Conservation (phyloP, 2,888 invertebrate species). For the Imbricaverruca yamaguchii region DNA sequence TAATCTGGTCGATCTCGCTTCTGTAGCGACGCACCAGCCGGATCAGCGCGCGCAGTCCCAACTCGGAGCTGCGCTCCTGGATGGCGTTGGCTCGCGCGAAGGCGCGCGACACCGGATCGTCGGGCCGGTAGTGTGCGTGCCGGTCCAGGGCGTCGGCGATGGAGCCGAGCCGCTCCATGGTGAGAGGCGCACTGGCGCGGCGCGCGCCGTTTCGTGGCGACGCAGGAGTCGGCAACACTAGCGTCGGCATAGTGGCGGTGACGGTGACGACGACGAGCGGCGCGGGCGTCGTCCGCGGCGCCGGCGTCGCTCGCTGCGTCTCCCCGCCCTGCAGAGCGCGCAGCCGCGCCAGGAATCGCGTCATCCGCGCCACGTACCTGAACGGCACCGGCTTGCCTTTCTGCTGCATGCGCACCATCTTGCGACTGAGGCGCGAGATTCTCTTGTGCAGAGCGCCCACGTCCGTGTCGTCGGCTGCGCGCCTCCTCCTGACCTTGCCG, state of each 20-base stretch:
- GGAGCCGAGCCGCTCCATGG: constrained; percentile 78
- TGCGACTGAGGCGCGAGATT: background rate
- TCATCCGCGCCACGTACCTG: background rate
- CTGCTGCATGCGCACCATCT: background rate
- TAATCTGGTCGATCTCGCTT: background rate
- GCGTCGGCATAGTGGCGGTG: no score
- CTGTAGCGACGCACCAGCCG: background rate
- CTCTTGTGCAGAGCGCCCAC: background rate
- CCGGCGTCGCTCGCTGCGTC: background rate
- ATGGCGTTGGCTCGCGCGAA: background rate
- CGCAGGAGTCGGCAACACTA: background rate
- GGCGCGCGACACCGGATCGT: background rate
- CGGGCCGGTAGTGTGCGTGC: constrained; percentile 40
- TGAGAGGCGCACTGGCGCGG: constrained; percentile 55
- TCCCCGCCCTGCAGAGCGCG: no score
- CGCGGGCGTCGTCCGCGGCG: background rate
- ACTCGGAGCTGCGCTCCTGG: background rate
- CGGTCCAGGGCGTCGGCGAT: constrained; percentile 73
- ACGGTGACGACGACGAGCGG: background rate
- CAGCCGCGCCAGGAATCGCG: background rate
- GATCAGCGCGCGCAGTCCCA: background rate
- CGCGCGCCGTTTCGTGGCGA: background rate
- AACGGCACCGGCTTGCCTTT: background rate
- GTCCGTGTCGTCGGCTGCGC: background rate
- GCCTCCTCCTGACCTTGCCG: constrained; percentile 39